These are phyloP conservation scores for Pollenia angustigena DNA, from an alignment of 2,888 invertebrate species.

Conservation along the genomic window DNA sequence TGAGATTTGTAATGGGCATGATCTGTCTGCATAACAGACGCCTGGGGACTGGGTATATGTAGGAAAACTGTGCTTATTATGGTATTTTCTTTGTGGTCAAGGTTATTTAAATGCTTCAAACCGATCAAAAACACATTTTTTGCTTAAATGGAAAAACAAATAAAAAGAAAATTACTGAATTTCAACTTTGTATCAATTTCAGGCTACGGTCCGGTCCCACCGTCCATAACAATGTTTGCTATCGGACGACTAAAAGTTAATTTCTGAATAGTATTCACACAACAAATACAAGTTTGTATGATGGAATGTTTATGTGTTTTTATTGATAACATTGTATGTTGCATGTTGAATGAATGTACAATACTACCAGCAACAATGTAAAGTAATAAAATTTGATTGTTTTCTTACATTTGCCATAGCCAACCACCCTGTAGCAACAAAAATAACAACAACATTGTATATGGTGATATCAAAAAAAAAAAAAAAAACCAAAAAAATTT, in stretches of 20 bases:
- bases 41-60: too few relatives aligned
- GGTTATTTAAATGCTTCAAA: too few relatives aligned
- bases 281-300: conserved; percentile 25
- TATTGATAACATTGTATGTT: not conserved
- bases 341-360: not conserved
- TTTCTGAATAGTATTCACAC: not conserved
- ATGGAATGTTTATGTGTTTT: not conserved
- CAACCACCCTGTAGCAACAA: not conserved
- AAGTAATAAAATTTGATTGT: conserved; percentile 21
- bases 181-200: not conserved
- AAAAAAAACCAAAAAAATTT: not conserved
- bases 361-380: conserved; percentile 42
- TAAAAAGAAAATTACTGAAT: too few relatives aligned
- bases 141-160: too few relatives aligned
- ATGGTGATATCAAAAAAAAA: conserved; percentile 1
- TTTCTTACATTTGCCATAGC: not conserved
- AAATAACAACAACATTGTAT: conserved; percentile 37
- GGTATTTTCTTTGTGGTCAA: too few relatives aligned
- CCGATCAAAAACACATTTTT: not conserved
- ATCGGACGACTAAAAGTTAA: conserved; percentile 13
- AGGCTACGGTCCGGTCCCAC: not conserved
- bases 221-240: conserved; percentile 11
- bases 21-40: too few relatives aligned
- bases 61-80: too few relatives aligned
- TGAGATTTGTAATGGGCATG: too few relatives aligned